These are phyloP conservation scores for Lamellibrachia columna DNA, from an alignment of 2,888 invertebrate species.

Conservation along the genomic window DNA sequence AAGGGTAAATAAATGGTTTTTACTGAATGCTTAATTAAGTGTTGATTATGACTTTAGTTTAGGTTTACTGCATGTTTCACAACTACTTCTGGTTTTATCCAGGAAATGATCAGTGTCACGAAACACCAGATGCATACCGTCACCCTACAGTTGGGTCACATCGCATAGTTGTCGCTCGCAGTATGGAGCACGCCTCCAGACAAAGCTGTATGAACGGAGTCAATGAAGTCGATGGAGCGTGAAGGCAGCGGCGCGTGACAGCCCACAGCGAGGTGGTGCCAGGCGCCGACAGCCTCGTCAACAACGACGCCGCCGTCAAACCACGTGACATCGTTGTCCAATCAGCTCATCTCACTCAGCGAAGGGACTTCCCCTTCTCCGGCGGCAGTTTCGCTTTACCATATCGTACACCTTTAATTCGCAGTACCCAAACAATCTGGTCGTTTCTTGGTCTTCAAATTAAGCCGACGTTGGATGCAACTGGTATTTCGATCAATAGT, in stretches of 20 bases:
- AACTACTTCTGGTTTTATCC: no score
- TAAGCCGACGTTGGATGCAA: neutral
- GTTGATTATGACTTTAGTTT: no score
- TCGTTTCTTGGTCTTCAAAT: neutral
- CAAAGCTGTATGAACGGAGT: neutral
- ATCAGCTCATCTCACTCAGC: neutral
- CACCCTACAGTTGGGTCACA: no score
- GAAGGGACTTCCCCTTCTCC: neutral
- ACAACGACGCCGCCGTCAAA: neutral
- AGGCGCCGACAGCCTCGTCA: conserved; percentile 12
- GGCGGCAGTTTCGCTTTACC: neutral
- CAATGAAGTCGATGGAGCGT: neutral
- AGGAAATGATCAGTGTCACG: no score
- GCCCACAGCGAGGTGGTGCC: neutral
- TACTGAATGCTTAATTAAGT: no score
- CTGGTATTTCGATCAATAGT: neutral
- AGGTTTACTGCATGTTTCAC: no score
- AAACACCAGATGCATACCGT: no score
- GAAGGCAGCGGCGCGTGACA: neutral
- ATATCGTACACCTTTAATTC: neutral
- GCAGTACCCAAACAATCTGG: neutral
- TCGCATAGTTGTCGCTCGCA: neutral
- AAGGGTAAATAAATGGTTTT: no score
- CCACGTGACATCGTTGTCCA: neutral
- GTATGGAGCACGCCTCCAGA: neutral